Base-by-base conservation (phyloP, 2,797 vertebrate genomes). In the Enteromius viviparus region DNA sequence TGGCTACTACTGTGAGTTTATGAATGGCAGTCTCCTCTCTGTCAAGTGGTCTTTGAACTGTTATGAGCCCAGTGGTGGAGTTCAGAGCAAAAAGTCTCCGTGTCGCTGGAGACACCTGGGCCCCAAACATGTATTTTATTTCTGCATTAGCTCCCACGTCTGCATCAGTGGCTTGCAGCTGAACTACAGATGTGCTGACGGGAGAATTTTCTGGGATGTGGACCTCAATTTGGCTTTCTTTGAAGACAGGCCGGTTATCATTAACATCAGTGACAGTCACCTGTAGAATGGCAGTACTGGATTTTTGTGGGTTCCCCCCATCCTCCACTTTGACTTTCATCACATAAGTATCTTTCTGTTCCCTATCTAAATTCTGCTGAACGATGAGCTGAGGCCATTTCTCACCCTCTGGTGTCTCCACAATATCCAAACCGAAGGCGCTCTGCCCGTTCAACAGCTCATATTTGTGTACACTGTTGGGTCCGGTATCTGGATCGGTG, bases 291-390 rank as follows among this genome's bases (percentile, higher is more conserved):
- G 98, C 98, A 0, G 98, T 99, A 95, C 98, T 99, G 93, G 98
- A 99, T 94, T 98, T 99, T 92, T 98, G 98, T 0, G 98, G 98
- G 32, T 91, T 96, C 60, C 98, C 98, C 70, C 98, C 98, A 69
- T 99, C 98, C 92, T 99, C 98, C 80, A 99, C 98, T 93, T 99
- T 99, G 90, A 99, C 97, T 94, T 99, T 99, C 98, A 99, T 99
- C 90, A 99, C 98, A 42, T 99, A 99, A 14, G 97, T 99, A 86
- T 99, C 98, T 93, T 99, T 99, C 92, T 97, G 97, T 92, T 99
- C 98, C 88, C 98, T 93, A 92, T 99, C 98, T 93, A 99, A 94
- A 94, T 97, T 98, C 92, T 98, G 97, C 92, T 99, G 98, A 89
- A 99, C 97, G 29, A 99, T 99, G 88, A 99, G 95, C 91, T 99